phyloP scores from a whole-genome alignment of 2,797 vertebrate species.

The Syngnathus rostellatus region DNA sequence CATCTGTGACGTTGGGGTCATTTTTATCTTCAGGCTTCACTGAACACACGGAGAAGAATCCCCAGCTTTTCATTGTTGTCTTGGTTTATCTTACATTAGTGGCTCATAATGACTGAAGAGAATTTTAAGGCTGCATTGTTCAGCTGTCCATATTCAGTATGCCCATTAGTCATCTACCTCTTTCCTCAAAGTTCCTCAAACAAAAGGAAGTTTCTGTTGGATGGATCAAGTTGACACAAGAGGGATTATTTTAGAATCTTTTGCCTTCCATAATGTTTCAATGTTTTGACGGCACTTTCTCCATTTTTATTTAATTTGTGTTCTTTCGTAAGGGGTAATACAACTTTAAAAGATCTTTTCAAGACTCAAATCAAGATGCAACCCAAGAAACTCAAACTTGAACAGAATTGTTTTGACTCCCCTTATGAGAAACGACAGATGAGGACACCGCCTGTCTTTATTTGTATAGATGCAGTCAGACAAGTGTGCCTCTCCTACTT shows the following conservation, averaged over 20 bases:
- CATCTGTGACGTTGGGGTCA: not conserved
- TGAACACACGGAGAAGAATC: conserved; percentile 2
- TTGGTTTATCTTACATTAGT: conserved; percentile 58
- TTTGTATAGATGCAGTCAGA: conserved; percentile 89
- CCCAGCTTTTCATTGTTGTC: conserved; percentile 60
- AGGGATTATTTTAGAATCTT: conserved; percentile 74
- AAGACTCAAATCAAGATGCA: conserved; percentile 95
- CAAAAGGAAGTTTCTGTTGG: conserved; percentile 62
- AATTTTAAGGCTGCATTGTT: conserved; percentile 77
- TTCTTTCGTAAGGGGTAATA: conserved; percentile 54
- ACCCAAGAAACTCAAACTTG: conserved; percentile 92
- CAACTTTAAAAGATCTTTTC: conserved; percentile 65
- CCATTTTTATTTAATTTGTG: conserved; percentile 79
- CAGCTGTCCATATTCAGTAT: conserved; percentile 84
- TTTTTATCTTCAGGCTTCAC: not conserved
- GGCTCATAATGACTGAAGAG: conserved; percentile 72
- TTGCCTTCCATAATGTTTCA: conserved; percentile 67
- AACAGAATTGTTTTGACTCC: conserved; percentile 93
- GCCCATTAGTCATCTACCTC: conserved; percentile 83
- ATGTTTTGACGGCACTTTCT: conserved; percentile 74
- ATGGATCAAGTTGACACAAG: conserved; percentile 87
- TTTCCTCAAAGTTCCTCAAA: conserved; percentile 70
- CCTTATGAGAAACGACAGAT: conserved; percentile 93
- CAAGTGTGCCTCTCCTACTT: conserved; percentile 80
- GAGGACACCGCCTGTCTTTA: conserved; percentile 91